Evolutionary conservation across 2,113 vertebrate species (phyloP), one percentile per base, ranked within the genome.

Genomic region (Manacus vitellinus): DNA sequence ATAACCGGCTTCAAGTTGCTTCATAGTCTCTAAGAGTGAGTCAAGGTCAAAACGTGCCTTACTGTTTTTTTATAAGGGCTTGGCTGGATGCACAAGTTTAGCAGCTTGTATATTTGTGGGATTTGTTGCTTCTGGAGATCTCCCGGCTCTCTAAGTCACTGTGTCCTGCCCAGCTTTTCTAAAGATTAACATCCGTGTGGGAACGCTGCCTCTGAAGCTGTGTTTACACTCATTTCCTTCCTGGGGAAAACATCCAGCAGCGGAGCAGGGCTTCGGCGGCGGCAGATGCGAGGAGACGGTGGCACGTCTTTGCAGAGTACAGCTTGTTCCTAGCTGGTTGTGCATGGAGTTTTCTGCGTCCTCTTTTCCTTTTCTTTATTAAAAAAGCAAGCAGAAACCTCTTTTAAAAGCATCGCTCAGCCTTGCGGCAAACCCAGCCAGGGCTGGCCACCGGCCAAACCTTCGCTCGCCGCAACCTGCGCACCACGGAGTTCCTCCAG

Each of bases 201-300:
- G 74, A 92, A 30, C 1, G 2, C 62, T 88, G 74, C 78, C 74
- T 90, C 82, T n/a, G 47, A 20, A 78, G 59, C 67, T 20, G 4
- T 77, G 44, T 88, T 94, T 81, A 67, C 88, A 23, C 74, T 93
- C 56, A 4, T 85, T 95, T 96, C 95, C 82, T 95, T 95, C 81
- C 89, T 10, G 35, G 54, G 43, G 81, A 87, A 75, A 73, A 58
- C 58, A 41, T 54, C 63, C 28, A 18, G 62, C 77, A 15, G 3
- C 1, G 3, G 65, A 72, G 10, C 41, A 13, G 56, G 44, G 7
- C 65, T 85, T 22, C 3, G 5, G 39, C n/a, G 87, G n/a, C 0
- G 0, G 73, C 70, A 88, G 94, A 78, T 47, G 79, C 0, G 0
- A 61, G 67, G 85, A 76, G 62, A 65, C 0, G 0, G 77, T 84